Evolutionary conservation across 2,797 vertebrate genomes (phyloP).

Genomic region (Microctenopoma lineatum): DNA sequence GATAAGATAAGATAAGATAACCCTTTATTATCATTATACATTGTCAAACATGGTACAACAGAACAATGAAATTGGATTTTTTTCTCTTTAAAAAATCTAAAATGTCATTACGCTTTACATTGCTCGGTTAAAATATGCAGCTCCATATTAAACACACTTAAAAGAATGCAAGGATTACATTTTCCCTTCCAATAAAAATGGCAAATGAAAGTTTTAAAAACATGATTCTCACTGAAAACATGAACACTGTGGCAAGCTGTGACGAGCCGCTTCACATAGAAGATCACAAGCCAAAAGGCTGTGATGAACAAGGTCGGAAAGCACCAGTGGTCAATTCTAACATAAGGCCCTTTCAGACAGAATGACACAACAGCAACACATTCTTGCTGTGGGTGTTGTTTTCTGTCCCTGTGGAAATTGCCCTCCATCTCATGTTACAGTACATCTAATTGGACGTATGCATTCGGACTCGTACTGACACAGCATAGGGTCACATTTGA

Average conservation of each 20-base stretch:
- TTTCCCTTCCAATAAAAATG: no score
- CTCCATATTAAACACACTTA: no score
- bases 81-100: no score
- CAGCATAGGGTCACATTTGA: no score
- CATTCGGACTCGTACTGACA: not conserved
- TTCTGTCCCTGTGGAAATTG: not conserved
- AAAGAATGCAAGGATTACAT: no score
- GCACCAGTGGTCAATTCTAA: not conserved
- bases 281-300: not conserved
- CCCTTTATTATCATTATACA: no score
- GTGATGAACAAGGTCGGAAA: conserved; percentile 1
- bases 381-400: not conserved
- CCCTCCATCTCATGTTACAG: not conserved
- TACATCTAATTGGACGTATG: not conserved
- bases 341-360: conserved; percentile 1
- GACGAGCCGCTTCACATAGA: not conserved
- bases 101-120: no score
- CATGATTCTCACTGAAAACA: not conserved
- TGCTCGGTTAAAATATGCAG: no score
- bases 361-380: conserved; percentile 3
- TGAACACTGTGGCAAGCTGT: not conserved
- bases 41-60: no score
- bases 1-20: no score
- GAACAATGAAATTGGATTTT: no score
- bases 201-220: no score